Conservation (phyloP, 2,888 invertebrate genomes). For the Eretmocerus hayati region DNA sequence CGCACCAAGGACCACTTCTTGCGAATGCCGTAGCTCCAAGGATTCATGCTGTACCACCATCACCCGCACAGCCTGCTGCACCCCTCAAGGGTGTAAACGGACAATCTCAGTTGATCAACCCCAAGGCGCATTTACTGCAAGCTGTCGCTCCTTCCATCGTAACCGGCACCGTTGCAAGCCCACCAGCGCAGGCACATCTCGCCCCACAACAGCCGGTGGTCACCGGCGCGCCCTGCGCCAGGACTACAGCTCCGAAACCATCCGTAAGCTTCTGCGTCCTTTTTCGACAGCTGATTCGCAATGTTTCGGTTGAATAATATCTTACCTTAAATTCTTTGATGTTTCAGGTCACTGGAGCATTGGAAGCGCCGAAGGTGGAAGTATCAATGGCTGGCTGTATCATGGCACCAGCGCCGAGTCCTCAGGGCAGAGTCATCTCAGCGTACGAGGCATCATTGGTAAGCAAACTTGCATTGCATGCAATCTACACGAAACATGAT, state of each 20-base stretch:
- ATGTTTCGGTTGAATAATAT: no score
- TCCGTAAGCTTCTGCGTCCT: no score
- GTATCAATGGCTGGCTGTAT: slow-evolving; percentile 52
- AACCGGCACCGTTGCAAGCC: slow-evolving; percentile 52
- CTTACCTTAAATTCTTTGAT: slow-evolving; percentile 1
- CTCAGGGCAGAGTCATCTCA: slow-evolving; percentile 53
- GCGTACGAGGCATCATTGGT: slow-evolving; percentile 66
- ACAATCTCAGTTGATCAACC: slow-evolving; percentile 43
- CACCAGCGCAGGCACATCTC: slow-evolving; percentile 50
- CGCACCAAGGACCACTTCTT: slow-evolving; percentile 29
- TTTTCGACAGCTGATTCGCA: no score
- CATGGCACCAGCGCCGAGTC: slow-evolving; percentile 51
- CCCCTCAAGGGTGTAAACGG: slow-evolving; percentile 40
- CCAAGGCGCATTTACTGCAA: slow-evolving; percentile 45
- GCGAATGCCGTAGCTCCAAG: slow-evolving; percentile 29
- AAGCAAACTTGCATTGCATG: slow-evolving; percentile 47
- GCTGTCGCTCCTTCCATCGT: slow-evolving; percentile 49
- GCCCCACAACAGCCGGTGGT: slow-evolving; percentile 47
- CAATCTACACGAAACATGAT: no score
- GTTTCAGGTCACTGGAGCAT: slow-evolving; percentile 38
- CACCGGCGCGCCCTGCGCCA: slow-evolving; percentile 38
- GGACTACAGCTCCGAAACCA: slow-evolving; percentile 35
- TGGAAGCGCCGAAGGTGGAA: slow-evolving; percentile 54
- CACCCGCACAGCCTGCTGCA: no score
- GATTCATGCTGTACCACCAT: slow-evolving; percentile 33